Base-by-base conservation (phyloP, 2,888 invertebrate species). In the Incurvaria masculella region DNA sequence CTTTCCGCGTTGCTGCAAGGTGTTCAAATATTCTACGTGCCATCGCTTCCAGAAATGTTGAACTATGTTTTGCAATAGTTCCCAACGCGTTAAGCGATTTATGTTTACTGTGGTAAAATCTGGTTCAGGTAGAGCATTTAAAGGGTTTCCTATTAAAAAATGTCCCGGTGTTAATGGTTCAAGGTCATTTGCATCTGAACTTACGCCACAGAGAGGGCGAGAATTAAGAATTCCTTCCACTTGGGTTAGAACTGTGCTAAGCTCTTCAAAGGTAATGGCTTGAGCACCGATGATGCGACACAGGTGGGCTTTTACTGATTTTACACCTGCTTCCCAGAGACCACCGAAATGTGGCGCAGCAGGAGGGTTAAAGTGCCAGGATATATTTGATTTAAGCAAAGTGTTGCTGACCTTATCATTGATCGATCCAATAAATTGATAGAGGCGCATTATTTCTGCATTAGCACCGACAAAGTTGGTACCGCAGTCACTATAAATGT, bases 401-500 rank as follows among this genome's bases (percentile, higher is more conserved):
- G 5, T 5, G 10, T 23, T 23, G 23, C 10, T 5, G 23, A 33
- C 14, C 3, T 14, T 14, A 14, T 8, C 4, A n/a, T 33, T 33
- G 3, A 14, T 8, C 3, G 8, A 14, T 8, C 3, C 8, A 14
- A 33, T 33, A 14, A 33, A 33, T 4, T 33, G 3, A 33, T 33
- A 33, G 14, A 33, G 8, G 4, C 33, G 33, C 14, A 14, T 33
- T 14, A 33, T 14, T n/a, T 33, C 33, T 8, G 11, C 45, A 38
- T 21, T 41, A 8, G 53, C 48, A 19, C 52, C 55, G 1, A 49
- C 21, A 40, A 52, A 52, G 14, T 52, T 53, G 2, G 51, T 52
- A 2, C 53, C 57, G 23, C 51, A 49, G 18, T 46, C 46, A 6
- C 19, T 18, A 17, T 38, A 33, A 11, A 33, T 11, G 14, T 33